Base-by-base conservation (phyloP, 2,797 vertebrate species). In the Pantherophis alleghaniensis region DNA sequence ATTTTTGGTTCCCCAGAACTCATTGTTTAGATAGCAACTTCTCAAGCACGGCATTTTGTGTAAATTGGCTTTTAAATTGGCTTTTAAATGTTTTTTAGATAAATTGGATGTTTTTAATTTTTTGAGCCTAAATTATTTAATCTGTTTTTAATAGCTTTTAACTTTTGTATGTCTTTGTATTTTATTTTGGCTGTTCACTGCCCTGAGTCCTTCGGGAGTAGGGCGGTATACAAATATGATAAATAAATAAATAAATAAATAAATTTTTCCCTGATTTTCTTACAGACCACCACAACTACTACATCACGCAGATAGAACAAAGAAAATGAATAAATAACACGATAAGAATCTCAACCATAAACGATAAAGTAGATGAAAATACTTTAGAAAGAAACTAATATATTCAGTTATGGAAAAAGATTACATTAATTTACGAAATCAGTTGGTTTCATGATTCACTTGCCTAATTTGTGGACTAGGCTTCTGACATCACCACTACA, bases 221-320 rank as follows among this genome's bases (percentile, higher is more conserved):
- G n/a, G n/a, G n/a, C n/a, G n/a, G n/a, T n/a, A n/a, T n/a, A n/a
- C n/a, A n/a, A n/a, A n/a, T n/a, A n/a, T n/a, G n/a, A n/a, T n/a
- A n/a, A n/a, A n/a, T n/a, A n/a, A n/a, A n/a, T n/a, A n/a, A n/a
- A n/a, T n/a, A n/a, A n/a, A n/a, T n/a, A n/a, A n/a, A n/a, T n/a
- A n/a, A n/a, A n/a, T n/a, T n/a, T 12, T 37, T 59, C 90, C 51
- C 6, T 90, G 74, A 14, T 7, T 37, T 83, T 2, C 14, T 5
- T 53, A 22, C 0, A 32, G 47, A 87, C 61, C 88, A 86, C n/a
- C 42, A 20, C 32, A 79, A 93, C 92, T 87, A 53, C 0, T 87
- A 88, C 0, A 1, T 91, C 92, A 91, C 57, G 90, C 92, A 94
- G 93, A 90, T 89, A 88, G 86, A 92, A 57, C 14, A 92, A 89